These are phyloP conservation scores for Augochlorella aurata DNA, from an alignment of 2,888 invertebrate genomes.

Conservation along the genomic window DNA sequence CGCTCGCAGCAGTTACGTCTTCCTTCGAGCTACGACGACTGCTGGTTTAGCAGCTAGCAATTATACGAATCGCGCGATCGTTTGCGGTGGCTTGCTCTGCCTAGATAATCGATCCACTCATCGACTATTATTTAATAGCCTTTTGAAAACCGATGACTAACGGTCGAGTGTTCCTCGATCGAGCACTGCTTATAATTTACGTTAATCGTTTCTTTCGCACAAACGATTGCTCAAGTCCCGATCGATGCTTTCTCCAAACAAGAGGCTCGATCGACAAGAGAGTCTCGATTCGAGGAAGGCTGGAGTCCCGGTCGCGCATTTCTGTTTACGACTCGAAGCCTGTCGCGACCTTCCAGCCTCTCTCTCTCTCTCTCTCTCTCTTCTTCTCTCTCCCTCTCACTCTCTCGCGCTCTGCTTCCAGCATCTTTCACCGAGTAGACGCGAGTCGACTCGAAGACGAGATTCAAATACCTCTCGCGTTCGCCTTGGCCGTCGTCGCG, in stretches of 20 bases:
- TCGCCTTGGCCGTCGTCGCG: slow-evolving; percentile 63
- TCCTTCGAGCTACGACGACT: background rate
- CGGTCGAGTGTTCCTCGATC: background rate
- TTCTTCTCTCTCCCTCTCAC: background rate
- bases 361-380: slow-evolving; percentile 19
- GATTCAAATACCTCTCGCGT: slow-evolving; percentile 55
- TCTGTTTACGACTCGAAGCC: slow-evolving; percentile 54
- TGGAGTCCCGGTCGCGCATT: slow-evolving; percentile 46
- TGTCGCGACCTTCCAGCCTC: slow-evolving; percentile 41
- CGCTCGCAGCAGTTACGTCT: background rate
- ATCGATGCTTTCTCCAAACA: background rate
- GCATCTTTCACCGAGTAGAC: background rate
- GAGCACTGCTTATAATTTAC: too few species aligned
- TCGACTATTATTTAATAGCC: background rate
- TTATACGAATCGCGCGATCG: background rate
- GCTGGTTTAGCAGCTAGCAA: background rate
- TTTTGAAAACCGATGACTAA: background rate
- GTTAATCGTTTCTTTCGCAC: too few species aligned
- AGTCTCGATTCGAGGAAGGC: slow-evolving; percentile 33
- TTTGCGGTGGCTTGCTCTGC: background rate
- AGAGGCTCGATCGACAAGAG: slow-evolving; percentile 9
- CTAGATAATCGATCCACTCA: background rate
- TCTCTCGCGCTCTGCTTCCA: background rate
- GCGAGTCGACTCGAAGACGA: background rate
- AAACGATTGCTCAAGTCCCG: background rate